A percentile compares a stretch with the other conserved stretches of the same genome.
These are phyloP conservation scores for Macrostomum cliftonense DNA, from an alignment of 2,888 invertebrate genomes.

Conservation along the genomic window DNA sequence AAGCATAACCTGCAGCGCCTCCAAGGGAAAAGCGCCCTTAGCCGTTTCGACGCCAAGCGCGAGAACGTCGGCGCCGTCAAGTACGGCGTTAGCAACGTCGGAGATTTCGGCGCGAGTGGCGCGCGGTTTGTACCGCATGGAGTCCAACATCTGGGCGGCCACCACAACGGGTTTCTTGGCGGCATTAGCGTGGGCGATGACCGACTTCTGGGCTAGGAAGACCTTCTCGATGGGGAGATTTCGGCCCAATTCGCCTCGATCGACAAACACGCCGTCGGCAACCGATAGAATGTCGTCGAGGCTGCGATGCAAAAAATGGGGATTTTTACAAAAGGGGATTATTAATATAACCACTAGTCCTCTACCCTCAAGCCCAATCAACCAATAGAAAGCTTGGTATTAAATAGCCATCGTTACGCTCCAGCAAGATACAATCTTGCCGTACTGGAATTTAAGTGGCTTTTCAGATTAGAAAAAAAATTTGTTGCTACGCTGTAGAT, in stretches of 20 bases:
- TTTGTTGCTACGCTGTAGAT: no score
- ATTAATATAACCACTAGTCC: no score
- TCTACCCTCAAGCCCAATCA: no score
- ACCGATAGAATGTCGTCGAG: conserved; percentile 1
- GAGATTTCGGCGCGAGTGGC: conserved; percentile 9
- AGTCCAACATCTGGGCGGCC: conserved; percentile 10
- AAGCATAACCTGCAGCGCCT: conserved; percentile 6
- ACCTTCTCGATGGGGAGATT: conserved; percentile 9
- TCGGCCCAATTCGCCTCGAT: conserved; percentile 7
- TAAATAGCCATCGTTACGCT: no score
- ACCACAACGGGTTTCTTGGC: conserved; percentile 8
- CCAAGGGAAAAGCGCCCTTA: conserved; percentile 10
- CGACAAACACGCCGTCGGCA: conserved; percentile 8
- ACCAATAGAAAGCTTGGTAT: no score
- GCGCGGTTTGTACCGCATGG: conserved; percentile 10
- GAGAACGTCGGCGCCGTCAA: conserved; percentile 10
- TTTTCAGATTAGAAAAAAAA: no score
- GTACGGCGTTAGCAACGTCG: conserved; percentile 10
- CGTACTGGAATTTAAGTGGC: no score
- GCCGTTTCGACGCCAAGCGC: conserved; percentile 10
- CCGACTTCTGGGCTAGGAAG: conserved; percentile 8
- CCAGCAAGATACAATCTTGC: no score
- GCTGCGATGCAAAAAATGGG: background rate
- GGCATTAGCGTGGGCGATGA: conserved; percentile 8
- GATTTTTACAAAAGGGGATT: no score